These are phyloP conservation scores for Escarpia spicata DNA, from an alignment of 2,888 invertebrate species.

Conservation along the genomic window DNA sequence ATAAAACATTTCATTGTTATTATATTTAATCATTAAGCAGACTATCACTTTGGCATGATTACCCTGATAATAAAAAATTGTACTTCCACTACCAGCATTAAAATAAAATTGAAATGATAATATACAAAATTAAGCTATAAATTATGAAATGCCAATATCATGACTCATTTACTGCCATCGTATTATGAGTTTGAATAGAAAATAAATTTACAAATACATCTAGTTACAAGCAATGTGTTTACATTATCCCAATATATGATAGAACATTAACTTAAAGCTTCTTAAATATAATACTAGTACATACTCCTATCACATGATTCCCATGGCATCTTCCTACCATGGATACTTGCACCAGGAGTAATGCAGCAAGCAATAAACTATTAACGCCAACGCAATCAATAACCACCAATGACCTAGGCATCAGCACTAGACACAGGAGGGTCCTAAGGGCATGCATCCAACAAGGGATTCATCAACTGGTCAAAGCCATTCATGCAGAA, in stretches of 20 bases:
- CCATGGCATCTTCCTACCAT: not conserved
- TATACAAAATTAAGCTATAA: not conserved
- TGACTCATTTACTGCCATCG: not conserved
- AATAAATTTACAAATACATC: not conserved
- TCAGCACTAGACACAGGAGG: not conserved
- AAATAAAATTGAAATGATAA: too few relatives aligned
- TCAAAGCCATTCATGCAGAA: not conserved
- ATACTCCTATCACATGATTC: not conserved
- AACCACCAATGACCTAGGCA: not conserved
- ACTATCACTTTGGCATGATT: too few relatives aligned
- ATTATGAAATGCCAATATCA: not conserved
- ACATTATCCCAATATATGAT: not conserved
- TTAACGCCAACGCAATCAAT: conserved; percentile 16
- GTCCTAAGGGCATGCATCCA: not conserved
- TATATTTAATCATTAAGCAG: too few relatives aligned
- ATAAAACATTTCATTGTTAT: too few relatives aligned
- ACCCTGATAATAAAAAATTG: too few relatives aligned
- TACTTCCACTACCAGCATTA: too few relatives aligned
- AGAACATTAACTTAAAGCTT: not conserved
- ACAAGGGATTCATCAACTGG: not conserved
- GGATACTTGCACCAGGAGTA: not conserved
- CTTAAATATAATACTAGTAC: not conserved
- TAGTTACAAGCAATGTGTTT: not conserved
- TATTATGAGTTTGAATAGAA: too few relatives aligned
- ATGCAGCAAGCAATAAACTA: conserved; percentile 13